phyloP scores from a whole-genome alignment of 2,797 vertebrate genomes.

The Chaetophractus vellerosus region DNA sequence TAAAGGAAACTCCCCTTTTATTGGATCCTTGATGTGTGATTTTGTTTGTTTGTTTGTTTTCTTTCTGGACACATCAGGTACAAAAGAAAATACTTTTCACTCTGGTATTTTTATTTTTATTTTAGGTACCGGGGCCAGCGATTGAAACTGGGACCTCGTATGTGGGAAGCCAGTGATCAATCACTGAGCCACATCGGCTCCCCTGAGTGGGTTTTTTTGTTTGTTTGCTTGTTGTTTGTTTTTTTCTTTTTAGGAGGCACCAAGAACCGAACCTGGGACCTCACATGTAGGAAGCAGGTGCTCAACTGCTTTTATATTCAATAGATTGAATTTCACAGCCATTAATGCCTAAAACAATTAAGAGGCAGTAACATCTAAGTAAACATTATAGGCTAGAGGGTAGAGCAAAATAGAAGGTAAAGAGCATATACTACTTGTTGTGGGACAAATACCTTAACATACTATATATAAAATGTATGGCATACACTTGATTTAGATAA shows the following conservation, averaged over 20 bases:
- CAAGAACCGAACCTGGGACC: too few relatives aligned
- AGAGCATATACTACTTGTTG: neutral
- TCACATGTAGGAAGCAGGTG: too few relatives aligned
- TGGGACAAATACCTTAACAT: neutral
- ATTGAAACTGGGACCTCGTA: too few relatives aligned
- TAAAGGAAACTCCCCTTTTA: neutral
- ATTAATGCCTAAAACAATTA: neutral
- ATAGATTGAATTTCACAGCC: slow-evolving; percentile 1
- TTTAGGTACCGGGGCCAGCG: too few relatives aligned
- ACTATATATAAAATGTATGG: neutral
- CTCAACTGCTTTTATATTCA: neutral
- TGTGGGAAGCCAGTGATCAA: too few relatives aligned
- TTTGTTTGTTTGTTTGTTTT: slow-evolving; percentile 28
- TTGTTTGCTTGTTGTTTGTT: too few relatives aligned
- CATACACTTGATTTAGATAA: neutral
- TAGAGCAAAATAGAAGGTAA: neutral
- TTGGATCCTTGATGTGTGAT: neutral
- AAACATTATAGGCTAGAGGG: neutral
- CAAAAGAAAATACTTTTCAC: neutral
- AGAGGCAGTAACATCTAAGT: slow-evolving; percentile 19
- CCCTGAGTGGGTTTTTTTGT: too few relatives aligned
- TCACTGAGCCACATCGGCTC: too few relatives aligned
- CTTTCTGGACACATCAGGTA: neutral
- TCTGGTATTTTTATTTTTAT: neutral
- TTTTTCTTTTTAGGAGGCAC: too few relatives aligned